These are phyloP conservation scores for Panagrolaimus sp. DNA, from an alignment of 1,140 invertebrate species.

Conservation along the genomic window DNA sequence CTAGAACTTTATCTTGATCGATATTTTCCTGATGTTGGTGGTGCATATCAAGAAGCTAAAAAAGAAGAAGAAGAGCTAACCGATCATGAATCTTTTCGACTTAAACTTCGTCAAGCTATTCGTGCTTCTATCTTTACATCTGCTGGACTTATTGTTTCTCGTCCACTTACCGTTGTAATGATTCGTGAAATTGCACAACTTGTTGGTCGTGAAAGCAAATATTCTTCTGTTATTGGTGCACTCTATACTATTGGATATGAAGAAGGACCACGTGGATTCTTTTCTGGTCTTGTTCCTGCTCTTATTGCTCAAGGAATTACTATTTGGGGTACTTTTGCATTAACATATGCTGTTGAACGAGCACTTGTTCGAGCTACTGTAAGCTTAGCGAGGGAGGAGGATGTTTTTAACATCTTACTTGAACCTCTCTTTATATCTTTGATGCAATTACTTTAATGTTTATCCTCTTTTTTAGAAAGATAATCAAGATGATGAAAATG, in stretches of 20 bases:
- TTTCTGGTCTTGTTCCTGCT: slow-evolving; percentile 40
- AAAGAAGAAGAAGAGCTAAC: slow-evolving; percentile 38
- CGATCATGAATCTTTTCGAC: slow-evolving; percentile 32
- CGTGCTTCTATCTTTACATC: slow-evolving; percentile 33
- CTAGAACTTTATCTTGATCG: slow-evolving; percentile 40
- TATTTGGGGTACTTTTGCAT: slow-evolving; percentile 37
- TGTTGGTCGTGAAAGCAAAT: slow-evolving; percentile 50
- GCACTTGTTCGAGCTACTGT: slow-evolving; percentile 14
- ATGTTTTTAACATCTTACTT: too few species aligned
- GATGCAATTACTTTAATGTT: too few species aligned
- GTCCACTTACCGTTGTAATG: slow-evolving; percentile 42
- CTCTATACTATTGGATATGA: slow-evolving; percentile 42
- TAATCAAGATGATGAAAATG: slow-evolving; percentile 38
- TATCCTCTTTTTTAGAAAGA: slow-evolving; percentile 13
- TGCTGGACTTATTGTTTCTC: slow-evolving; percentile 29
- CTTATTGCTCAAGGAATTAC: slow-evolving; percentile 40
- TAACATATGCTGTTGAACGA: slow-evolving; percentile 40
- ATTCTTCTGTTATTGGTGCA: slow-evolving; percentile 26
- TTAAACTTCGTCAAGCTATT: slow-evolving; percentile 40
- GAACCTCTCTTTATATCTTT: too few species aligned
- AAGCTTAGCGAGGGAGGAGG: too few species aligned
- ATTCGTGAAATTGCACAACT: slow-evolving; percentile 54
- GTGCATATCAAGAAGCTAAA: slow-evolving; percentile 20
- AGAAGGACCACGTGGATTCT: slow-evolving; percentile 48
- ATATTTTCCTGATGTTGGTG: slow-evolving; percentile 51